Evolutionary conservation across 2,888 invertebrate genomes (phyloP).

Genomic region (Macrosiphum euphorbiae): DNA sequence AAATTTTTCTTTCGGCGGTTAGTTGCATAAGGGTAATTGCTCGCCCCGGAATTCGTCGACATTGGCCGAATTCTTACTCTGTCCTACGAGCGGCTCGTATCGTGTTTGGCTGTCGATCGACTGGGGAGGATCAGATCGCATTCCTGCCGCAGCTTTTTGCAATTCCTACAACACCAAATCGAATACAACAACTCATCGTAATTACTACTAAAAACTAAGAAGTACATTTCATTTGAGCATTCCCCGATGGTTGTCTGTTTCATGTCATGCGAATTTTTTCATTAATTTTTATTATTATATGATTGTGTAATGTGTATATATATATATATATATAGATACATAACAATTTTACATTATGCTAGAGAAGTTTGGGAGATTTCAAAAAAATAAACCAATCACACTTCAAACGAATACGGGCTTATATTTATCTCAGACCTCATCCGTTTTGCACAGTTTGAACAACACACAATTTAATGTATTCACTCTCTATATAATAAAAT

Average conservation of each 20-base stretch:
- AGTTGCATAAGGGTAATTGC: not conserved
- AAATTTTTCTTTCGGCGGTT: not conserved
- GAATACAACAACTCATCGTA: not conserved
- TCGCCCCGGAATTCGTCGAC: not conserved
- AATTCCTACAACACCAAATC: not conserved
- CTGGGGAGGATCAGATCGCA: not conserved
- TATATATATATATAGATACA: not conserved
- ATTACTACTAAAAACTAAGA: not conserved
- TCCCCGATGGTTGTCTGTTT: not conserved
- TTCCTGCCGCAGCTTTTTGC: not conserved
- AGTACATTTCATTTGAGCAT: not conserved
- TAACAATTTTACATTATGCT: not conserved
- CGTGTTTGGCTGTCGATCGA: not conserved
- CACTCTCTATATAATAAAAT: not conserved
- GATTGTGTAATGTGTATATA: too few species aligned
- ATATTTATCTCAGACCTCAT: not conserved
- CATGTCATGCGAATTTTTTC: not conserved
- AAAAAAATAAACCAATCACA: not conserved
- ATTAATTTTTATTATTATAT: not conserved
- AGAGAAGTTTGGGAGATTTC: not conserved
- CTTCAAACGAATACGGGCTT: not conserved
- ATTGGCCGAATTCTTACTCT: not conserved
- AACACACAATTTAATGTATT: not conserved
- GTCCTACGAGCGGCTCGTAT: not conserved
- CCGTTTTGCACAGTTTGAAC: not conserved